phyloP scores from a whole-genome alignment of 2,797 vertebrate genomes.

The Chelidonichthys spinosus region DNA sequence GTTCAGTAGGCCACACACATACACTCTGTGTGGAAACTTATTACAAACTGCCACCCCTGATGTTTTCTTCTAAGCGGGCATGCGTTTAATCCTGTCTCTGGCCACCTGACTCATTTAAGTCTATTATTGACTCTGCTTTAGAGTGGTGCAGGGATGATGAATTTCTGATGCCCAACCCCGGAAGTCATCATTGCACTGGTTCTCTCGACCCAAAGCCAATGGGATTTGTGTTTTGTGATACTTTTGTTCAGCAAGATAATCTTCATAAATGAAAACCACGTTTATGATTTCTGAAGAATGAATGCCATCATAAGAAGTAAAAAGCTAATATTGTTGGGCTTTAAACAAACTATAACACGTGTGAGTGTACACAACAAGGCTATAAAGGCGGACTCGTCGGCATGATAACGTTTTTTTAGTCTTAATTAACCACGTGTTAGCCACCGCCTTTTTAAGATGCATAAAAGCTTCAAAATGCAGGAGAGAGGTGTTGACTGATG shows the following conservation, averaged over 20 bases:
- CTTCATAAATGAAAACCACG: not conserved
- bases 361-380: not conserved
- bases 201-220: not conserved
- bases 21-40: conserved; percentile 64
- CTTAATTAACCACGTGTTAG: not conserved
- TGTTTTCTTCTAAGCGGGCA: not conserved
- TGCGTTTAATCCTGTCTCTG: not conserved
- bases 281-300: not conserved
- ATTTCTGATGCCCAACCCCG: not conserved
- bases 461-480: not conserved
- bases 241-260: not conserved
- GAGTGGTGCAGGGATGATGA: not conserved
- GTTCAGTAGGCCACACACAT: conserved; percentile 73
- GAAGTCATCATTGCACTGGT: not conserved
- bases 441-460: not conserved
- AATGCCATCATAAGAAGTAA: not conserved
- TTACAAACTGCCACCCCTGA: conserved; percentile 62
- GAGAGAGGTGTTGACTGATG: not conserved
- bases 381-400: not conserved
- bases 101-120: not conserved
- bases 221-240: not conserved
- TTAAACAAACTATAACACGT: not conserved
- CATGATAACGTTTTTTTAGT: not conserved
- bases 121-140: not conserved
- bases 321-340: not conserved